A percentile compares a stretch with the other conserved stretches of the same genome.
These are phyloP conservation scores for Trachelus troglodyta DNA, from an alignment of 2,888 invertebrate species.

Conservation along the genomic window DNA sequence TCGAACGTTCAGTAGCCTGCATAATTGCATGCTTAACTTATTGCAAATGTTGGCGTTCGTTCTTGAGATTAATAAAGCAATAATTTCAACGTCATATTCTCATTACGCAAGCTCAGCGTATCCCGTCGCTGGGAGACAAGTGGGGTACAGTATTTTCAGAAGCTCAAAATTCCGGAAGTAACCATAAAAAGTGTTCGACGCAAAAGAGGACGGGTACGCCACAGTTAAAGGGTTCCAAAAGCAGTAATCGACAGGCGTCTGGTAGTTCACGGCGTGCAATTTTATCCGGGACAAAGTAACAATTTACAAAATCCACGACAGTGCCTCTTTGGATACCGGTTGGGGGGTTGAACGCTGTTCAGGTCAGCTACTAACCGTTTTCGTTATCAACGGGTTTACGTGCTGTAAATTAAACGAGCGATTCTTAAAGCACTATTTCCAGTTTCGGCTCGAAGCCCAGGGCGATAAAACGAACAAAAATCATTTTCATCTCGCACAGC, in stretches of 20 bases:
- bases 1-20: neutral
- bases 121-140: neutral
- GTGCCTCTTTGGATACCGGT: neutral
- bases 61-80: neutral
- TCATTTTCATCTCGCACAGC: neutral
- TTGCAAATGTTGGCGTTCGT: neutral
- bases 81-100: neutral
- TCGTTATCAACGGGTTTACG: constrained; percentile 46
- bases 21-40: neutral
- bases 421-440: constrained; percentile 12
- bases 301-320: constrained; percentile 33
- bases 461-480: neutral
- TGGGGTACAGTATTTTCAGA: neutral
- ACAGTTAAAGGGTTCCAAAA: neutral
- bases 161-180: neutral
- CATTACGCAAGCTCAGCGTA: neutral
- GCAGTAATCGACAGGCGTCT: neutral
- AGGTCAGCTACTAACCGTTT: constrained; percentile 48
- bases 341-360: constrained; percentile 35
- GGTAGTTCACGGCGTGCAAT: constrained; percentile 28
- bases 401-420: constrained; percentile 43
- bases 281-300: constrained; percentile 48
- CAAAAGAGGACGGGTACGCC: neutral
- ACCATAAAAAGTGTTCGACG: neutral
- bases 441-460: neutral